Evolutionary conservation across 2,113 vertebrate species (phyloP), one percentile per base, ranked within the genome.

Genomic region (Trichomycterus rosablanca): DNA sequence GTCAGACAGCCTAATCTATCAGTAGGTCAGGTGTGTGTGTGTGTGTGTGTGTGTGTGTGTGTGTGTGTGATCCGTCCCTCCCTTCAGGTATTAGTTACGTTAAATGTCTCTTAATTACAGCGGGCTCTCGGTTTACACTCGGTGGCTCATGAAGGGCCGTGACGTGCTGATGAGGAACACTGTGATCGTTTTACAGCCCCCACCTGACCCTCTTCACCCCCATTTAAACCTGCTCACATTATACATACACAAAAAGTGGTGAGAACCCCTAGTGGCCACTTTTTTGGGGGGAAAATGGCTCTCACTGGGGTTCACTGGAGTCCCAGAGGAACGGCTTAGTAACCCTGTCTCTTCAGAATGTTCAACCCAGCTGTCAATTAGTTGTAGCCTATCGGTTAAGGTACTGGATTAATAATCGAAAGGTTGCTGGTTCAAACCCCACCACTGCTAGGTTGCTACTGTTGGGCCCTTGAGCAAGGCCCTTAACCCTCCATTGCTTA

Each of bases 71-170:
- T 30, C 42, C 32, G 32, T 28, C 19, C 45, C 34, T 45, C 5
- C 14, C 23, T 34, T 28, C 15, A 28, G 46, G 63, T 66, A 71
- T 71, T 71, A 66, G 57, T 71, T 71, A 62, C 69, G 7, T 26
- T 71, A 66, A 62, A 62, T 40, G 43, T 66, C 58, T 71, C 44
- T 71, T 71, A 66, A 71, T 71, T 71, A 71, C 69, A 71, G 63
- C 44, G 12, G 61, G 12, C 9, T 2, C 53, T 60, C 19, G 45
- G 62, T 71, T 61, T 71, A 50, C 2, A 10, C 3, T 57, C 35
- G 34, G 18, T 22, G 23, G 26, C 23, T 28, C 42, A 24, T 35
- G 14, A 22, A 26, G 46, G 30, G 39, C 42, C 22, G 11, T 22
- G 22, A 24, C 16, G 22, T n/a, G 32, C 18, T 44, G 32, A 43